A percentile compares a stretch with the other conserved stretches of the same genome.
phyloP scores from a whole-genome alignment of 2,113 vertebrate species.

The crab-eating macaque (Macaca fascicularis) region DNA sequence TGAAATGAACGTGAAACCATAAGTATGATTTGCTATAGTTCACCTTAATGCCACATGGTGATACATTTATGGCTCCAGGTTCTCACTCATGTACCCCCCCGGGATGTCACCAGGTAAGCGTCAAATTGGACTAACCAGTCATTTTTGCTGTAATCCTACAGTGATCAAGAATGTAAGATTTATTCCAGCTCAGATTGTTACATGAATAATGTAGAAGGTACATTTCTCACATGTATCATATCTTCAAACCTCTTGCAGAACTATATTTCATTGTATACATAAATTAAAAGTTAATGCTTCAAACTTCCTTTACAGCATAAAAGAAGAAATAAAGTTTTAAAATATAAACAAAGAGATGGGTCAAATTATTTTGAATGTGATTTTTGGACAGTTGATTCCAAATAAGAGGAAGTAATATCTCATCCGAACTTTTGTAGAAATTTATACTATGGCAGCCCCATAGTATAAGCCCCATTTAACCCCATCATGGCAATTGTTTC shows the following conservation, averaged over 20 bases:
- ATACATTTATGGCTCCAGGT: background rate
- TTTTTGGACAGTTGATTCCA: constrained; percentile 7
- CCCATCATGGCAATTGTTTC: background rate
- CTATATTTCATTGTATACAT: constrained; percentile 1
- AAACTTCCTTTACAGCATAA: constrained; percentile 30
- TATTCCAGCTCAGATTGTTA: constrained; percentile 29
- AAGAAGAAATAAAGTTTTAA: constrained; percentile 44
- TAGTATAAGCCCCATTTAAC: background rate
- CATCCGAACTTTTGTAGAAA: constrained; percentile 43
- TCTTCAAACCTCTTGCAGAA: constrained; percentile 41
- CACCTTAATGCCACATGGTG: background rate
- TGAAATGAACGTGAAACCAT: constrained; percentile 29
- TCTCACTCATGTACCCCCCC: background rate
- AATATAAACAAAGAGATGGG: constrained; percentile 35
- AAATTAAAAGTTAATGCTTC: constrained; percentile 44
- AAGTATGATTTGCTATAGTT: background rate
- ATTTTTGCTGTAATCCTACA: background rate
- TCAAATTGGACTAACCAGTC: constrained; percentile 14
- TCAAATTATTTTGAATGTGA: constrained; percentile 33
- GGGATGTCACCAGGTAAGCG: background rate
- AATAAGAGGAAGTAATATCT: background rate
- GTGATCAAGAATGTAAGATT: constrained; percentile 9
- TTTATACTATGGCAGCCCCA: background rate
- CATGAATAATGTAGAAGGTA: constrained; percentile 51
- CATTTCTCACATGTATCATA: constrained; percentile 29